These are phyloP conservation scores for Protomyctophum bolini DNA, from an alignment of 2,113 vertebrate species.

Conservation along the genomic window DNA sequence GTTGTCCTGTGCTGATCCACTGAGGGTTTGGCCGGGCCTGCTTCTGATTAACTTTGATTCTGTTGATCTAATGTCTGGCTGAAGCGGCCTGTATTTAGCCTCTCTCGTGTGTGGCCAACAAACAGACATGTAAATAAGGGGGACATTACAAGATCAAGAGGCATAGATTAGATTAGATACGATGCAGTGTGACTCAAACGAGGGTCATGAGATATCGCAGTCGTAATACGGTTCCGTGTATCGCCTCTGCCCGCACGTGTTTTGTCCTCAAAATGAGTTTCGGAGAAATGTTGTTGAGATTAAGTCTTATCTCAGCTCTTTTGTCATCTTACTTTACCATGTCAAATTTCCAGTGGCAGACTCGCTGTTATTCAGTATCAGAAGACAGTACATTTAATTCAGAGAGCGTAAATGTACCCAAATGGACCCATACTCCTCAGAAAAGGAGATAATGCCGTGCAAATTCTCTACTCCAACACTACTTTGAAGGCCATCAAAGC, in stretches of 20 bases:
- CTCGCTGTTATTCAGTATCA: conserved; percentile 51
- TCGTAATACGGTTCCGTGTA: background rate
- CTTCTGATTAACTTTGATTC: conserved; percentile 53
- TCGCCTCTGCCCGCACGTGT: background rate
- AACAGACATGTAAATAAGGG: conserved; percentile 23
- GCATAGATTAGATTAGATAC: background rate
- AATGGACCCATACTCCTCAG: conserved; percentile 15
- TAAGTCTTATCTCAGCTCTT: conserved; percentile 34
- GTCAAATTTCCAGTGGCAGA: conserved; percentile 45
- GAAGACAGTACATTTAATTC: conserved; percentile 10
- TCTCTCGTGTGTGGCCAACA: conserved; percentile 56
- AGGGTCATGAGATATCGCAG: conserved; percentile 1
- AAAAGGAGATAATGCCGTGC: conserved; percentile 53
- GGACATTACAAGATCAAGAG: conserved; percentile 22
- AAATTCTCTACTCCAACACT: conserved; percentile 57
- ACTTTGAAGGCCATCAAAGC: conserved; percentile 48
- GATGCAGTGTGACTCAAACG: background rate
- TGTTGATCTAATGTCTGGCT: conserved; percentile 58
- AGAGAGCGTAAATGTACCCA: conserved; percentile 12
- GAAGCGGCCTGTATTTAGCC: conserved; percentile 47
- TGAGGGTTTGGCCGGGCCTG: conserved; percentile 23
- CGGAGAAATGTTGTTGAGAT: conserved; percentile 18
- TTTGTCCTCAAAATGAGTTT: background rate
- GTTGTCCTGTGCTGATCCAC: conserved; percentile 19
- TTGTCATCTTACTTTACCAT: conserved; percentile 41